A percentile compares a stretch with the other conserved stretches of the same genome.
Conservation (phyloP, 2,888 invertebrate genomes). For the Dromius quadrimaculatus region DNA sequence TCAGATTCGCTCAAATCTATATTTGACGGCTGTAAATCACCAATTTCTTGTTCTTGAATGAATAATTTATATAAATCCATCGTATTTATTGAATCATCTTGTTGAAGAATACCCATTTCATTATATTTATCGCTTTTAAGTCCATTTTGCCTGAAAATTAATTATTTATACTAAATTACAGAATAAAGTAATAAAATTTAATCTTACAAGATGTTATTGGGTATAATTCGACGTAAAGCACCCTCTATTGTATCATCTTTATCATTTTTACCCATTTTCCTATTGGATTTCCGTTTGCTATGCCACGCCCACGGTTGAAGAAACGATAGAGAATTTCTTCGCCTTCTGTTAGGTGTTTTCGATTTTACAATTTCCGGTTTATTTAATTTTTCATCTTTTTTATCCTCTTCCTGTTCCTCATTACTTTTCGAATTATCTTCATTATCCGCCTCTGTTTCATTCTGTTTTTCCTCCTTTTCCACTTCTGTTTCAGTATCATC, state of each 20-base stretch:
- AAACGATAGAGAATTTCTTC: constrained; percentile 79
- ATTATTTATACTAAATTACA: constrained; percentile 32
- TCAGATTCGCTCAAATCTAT: constrained; percentile 55
- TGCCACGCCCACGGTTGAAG: constrained; percentile 86
- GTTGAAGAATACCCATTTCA: constrained; percentile 56
- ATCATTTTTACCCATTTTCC: constrained; percentile 70
- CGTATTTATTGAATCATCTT: constrained; percentile 73
- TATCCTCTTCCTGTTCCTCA: constrained; percentile 54
- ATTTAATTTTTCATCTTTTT: constrained; percentile 56
- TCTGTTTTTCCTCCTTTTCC: constrained; percentile 53
- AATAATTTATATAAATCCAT: constrained; percentile 74
- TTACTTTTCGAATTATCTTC: constrained; percentile 54
- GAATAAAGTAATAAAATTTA: constrained; percentile 30
- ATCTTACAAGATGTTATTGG: constrained; percentile 70
- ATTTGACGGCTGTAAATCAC: constrained; percentile 46
- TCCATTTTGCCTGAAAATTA: constrained; percentile 45
- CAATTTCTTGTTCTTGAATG: constrained; percentile 67
- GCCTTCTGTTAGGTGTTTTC: constrained; percentile 67
- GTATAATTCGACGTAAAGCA: constrained; percentile 76
- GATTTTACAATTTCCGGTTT: constrained; percentile 69
- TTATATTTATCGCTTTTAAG: constrained; percentile 56
- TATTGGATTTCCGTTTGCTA: constrained; percentile 70
- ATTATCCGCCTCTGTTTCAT: constrained; percentile 58
- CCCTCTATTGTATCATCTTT: constrained; percentile 77
- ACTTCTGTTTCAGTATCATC: constrained; percentile 53